Evolutionary conservation across 2,888 invertebrate genomes (phyloP), one percentile per base, ranked within the genome.

Genomic region (Zele albiditarsus): DNA sequence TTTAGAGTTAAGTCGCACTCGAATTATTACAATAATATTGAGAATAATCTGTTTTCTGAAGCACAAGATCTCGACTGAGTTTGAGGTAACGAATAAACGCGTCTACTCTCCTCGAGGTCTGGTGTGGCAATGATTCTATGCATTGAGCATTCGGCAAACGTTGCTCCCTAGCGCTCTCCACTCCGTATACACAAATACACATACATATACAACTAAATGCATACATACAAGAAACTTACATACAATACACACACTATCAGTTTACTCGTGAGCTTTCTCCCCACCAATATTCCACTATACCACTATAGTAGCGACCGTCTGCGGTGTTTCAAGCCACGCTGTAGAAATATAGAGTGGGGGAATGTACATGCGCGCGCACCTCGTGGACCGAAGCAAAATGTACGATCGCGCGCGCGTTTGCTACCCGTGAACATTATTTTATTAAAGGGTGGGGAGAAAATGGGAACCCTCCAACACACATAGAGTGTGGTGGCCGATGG

Each of bases 81-180:
- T 83, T 82, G 84, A 79, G 80, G 81, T 62, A 28, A 85, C 84
- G 84, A 83, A 82, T 38, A 85, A 85, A 83, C 84, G 82, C 87
- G 88, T 88, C 88, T 86, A 82, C 79, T 84, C 89, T 87, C 86
- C 87, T 87, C 89, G 89, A 88, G 86, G 83, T 89, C 87, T 86
- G 85, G 83, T 84, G 86, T 85, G 84, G 87, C 86, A 89, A 88
- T 89, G 89, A 86, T 87, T 85, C 83, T 82, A 84, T 83, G n/a
- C n/a, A n/a, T n/a, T n/a, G n/a, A n/a, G 84, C 83, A 83, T 83
- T 83, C 84, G 79, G 80, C 82, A 81, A 80, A 83, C 84, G 76
- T 84, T 84, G 84, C 78, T 83, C 84, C 82, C 83, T 83, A 82
- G 82, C 80, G 81, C 77, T 77, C 77, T 78, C 77, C 75, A 74